These are phyloP conservation scores for Muscina levida DNA, from an alignment of 2,888 invertebrate genomes.

Conservation along the genomic window DNA sequence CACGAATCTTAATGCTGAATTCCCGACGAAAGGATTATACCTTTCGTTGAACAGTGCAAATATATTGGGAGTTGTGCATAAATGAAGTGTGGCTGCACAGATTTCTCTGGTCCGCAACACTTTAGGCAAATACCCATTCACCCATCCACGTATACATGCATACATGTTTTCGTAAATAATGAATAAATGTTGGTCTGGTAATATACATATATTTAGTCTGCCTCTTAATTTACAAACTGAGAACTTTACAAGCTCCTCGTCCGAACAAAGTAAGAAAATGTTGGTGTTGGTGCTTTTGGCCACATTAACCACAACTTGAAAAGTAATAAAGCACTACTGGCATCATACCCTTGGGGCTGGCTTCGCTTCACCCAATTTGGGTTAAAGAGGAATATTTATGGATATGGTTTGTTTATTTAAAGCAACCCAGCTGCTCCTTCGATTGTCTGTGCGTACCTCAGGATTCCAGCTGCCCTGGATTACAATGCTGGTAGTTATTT, in stretches of 20 bases:
- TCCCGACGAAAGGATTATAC: too few relatives aligned
- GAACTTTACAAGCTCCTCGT: neutral
- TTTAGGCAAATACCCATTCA: neutral
- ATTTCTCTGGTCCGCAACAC: too few relatives aligned
- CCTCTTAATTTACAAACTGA: conserved; percentile 18
- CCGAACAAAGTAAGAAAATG: neutral
- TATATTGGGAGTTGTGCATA: neutral
- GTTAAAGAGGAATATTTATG: conserved; percentile 35
- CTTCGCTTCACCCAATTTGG: neutral
- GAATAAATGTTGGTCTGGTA: conserved; percentile 31
- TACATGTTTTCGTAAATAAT: conserved; percentile 21
- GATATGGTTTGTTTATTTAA: conserved; percentile 41
- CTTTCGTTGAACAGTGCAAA: neutral
- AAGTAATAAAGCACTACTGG: conserved; percentile 62
- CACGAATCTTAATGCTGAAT: too few relatives aligned
- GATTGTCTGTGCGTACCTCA: neutral
- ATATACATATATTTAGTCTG: conserved; percentile 8
- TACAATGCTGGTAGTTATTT: neutral
- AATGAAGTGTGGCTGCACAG: too few relatives aligned
- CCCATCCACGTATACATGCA: neutral
- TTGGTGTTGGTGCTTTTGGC: conserved; percentile 26
- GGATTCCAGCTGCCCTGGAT: neutral
- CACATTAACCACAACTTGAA: conserved; percentile 64
- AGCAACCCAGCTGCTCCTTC: conserved; percentile 3
- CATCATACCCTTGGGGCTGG: neutral